Base-by-base conservation (phyloP, 2,113 vertebrate genomes). In the Pedetes capensis region DNA sequence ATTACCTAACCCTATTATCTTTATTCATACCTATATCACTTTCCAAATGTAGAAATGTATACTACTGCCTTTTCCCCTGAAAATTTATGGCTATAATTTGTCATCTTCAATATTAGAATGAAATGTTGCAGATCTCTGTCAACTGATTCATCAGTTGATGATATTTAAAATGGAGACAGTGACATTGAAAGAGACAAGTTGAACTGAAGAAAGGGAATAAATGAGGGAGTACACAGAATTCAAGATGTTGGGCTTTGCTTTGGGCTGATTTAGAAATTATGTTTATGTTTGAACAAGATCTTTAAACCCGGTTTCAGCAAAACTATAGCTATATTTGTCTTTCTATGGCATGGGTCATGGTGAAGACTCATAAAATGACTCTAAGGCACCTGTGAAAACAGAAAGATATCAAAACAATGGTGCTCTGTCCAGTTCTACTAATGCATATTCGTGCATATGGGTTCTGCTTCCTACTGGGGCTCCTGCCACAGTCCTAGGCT, bases 141-240 rank as follows among this genome's bases (percentile, higher is more conserved):
- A 94, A 82, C 27, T 96, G 97, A 97, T 97, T 97, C 95, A 97
- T 95, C 95, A 76, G 85, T 93, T 96, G 95, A 95, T 96, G 94
- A 95, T 76, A 80, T 96, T 95, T 97, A 78, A 93, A 95, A 96
- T 94, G 82, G 87, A 97, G 82, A 84, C 29, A 63, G 63, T 61
- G 61, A 89, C 64, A 59, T 9, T 47, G 86, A 91, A 76, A 49
- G 88, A 97, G 74, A 82, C 69, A 81, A 68, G 51, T 42, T 75
- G 85, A 95, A 39, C 42, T 51, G 90, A 90, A 82, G 92, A 71
- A 78, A 34, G 42, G 55, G 72, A 63, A 42, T 42, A 55, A 81
- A 83, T 59, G 66, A 22, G 66, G 3, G 49, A 44, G 3, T 55
- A 29, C 57, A 72, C 0, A 74, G 86, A 95, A 87, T 66, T 94